These are phyloP conservation scores for Caenorhabditis remanei DNA, from an alignment of 1,140 invertebrate genomes.

Conservation along the genomic window DNA sequence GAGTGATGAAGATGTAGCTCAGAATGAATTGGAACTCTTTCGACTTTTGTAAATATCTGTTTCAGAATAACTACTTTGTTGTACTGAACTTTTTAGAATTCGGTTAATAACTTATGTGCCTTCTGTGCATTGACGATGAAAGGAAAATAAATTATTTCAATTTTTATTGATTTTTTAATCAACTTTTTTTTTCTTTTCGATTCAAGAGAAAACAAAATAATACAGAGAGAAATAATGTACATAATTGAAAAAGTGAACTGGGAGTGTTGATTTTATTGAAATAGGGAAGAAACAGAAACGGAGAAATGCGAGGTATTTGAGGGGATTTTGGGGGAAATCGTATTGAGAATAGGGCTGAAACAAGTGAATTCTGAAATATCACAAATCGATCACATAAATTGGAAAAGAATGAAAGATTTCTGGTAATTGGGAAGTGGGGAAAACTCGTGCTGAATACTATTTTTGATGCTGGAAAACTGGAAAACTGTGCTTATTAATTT, in stretches of 20 bases:
- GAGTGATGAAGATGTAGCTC: slow-evolving; percentile 61
- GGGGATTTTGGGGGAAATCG: slow-evolving; percentile 6
- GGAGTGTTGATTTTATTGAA: no score
- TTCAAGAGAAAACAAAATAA: slow-evolving; percentile 49
- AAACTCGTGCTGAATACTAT: slow-evolving; percentile 49
- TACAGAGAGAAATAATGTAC: slow-evolving; percentile 3
- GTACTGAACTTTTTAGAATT: background rate
- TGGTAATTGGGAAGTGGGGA: background rate
- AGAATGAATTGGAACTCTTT: slow-evolving; percentile 63
- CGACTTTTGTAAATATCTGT: slow-evolving; percentile 53
- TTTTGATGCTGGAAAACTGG: background rate
- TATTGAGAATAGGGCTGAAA: no score
- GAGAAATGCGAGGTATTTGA: slow-evolving; percentile 47
- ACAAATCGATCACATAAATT: no score
- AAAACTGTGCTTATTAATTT: background rate
- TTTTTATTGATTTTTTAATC: slow-evolving; percentile 13
- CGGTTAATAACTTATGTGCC: background rate
- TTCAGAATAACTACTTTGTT: background rate
- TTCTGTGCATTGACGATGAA: background rate
- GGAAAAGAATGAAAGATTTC: no score
- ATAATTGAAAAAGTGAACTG: background rate
- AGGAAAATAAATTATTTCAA: background rate
- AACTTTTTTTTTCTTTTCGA: slow-evolving; percentile 1
- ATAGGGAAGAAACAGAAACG: background rate
- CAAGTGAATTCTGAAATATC: no score